A percentile compares a stretch with the other conserved stretches of the same genome.
These are phyloP conservation scores for Pampusana beccarii DNA, from an alignment of 2,113 vertebrate species.

Conservation along the genomic window DNA sequence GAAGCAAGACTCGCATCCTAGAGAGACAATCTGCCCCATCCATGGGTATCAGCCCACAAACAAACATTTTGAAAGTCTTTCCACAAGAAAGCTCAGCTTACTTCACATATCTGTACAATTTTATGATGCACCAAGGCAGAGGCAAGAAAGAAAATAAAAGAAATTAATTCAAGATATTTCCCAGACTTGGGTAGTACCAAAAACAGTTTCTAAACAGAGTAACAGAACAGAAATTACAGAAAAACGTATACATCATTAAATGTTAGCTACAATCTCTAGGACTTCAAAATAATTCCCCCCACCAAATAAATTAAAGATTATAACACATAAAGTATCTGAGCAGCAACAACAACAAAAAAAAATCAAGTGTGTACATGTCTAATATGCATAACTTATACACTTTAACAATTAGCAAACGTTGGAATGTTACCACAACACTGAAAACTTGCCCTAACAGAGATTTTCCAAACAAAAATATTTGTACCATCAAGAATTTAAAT, in stretches of 20 bases:
- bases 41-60: accelerated
- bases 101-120: background rate
- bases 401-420: slow-evolving; percentile 32
- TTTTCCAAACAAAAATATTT: slow-evolving; percentile 38
- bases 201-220: background rate
- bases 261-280: background rate
- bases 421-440: slow-evolving; percentile 56
- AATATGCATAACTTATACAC: slow-evolving; percentile 44
- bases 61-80: background rate
- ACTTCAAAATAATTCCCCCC: background rate
- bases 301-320: background rate
- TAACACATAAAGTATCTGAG: background rate
- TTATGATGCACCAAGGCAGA: background rate
- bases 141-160: background rate
- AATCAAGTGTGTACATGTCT: slow-evolving; percentile 47
- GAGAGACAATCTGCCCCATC: background rate
- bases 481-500: background rate
- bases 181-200: background rate
- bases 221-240: background rate
- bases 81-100: background rate
- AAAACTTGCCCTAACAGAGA: slow-evolving; percentile 52
- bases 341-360: background rate
- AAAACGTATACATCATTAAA: background rate
- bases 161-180: background rate
- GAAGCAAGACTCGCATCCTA: background rate